phyloP scores from a whole-genome alignment of 1,140 invertebrate genomes.

The Gonatopus flavifemur region DNA sequence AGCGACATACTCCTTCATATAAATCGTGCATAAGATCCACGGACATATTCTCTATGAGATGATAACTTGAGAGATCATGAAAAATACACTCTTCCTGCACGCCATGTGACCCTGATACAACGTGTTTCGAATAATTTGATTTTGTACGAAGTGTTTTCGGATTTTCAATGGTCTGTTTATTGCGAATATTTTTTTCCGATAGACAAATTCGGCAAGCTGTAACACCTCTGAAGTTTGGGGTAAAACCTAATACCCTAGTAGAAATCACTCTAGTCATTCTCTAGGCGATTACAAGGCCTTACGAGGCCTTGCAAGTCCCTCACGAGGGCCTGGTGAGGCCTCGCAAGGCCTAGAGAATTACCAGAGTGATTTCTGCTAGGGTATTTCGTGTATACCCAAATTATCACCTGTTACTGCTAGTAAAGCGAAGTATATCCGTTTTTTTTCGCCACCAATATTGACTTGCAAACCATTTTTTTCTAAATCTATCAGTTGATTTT shows the following conservation, averaged over 20 bases:
- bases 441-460: constrained; percentile 2
- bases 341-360: too few species aligned
- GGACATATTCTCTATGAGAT: constrained; percentile 13
- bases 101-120: constrained; percentile 6
- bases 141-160: constrained; percentile 7
- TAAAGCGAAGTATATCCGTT: neutral
- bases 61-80: constrained; percentile 16
- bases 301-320: too few species aligned
- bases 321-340: too few species aligned
- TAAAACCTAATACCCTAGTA: constrained; percentile 23
- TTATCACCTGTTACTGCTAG: too few species aligned
- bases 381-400: too few species aligned
- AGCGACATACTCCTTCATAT: constrained; percentile 16
- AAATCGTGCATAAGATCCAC: constrained; percentile 21
- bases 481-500: neutral
- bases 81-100: constrained; percentile 22
- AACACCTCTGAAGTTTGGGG: constrained; percentile 10
- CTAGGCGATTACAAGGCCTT: too few species aligned
- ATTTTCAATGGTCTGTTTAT: constrained; percentile 9
- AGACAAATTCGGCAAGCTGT: constrained; percentile 20
- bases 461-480: constrained; percentile 23
- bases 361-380: too few species aligned
- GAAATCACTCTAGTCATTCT: too few species aligned
- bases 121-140: constrained; percentile 15
- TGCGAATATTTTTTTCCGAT: constrained; percentile 3